A percentile compares a stretch with the other conserved stretches of the same genome.
Conservation (phyloP, 2,797 vertebrate genomes). For the Syndactyla subalaris region DNA sequence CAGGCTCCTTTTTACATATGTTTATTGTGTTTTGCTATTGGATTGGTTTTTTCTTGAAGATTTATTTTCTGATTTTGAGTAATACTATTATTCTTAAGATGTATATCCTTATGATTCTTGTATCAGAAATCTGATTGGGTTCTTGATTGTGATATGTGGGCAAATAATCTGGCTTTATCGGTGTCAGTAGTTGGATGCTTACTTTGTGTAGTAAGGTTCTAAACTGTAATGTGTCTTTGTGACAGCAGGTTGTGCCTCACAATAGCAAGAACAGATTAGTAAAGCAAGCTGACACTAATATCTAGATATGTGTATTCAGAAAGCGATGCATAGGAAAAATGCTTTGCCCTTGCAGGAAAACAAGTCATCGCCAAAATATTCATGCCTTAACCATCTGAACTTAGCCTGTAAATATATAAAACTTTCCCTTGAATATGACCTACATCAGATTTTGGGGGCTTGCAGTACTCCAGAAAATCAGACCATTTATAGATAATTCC, state of each 20-base stretch:
- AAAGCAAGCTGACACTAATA: neutral
- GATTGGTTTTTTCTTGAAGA: neutral
- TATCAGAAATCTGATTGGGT: neutral
- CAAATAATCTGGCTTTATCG: constrained; percentile 18
- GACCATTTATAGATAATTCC: neutral
- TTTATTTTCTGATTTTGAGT: neutral
- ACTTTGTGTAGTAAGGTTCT: neutral
- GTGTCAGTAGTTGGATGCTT: neutral
- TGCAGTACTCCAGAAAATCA: neutral
- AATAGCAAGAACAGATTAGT: neutral
- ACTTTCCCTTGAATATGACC: neutral
- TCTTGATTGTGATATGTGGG: constrained; percentile 12
- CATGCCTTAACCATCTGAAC: neutral
- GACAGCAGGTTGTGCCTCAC: neutral
- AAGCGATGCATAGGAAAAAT: neutral
- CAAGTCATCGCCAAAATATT: neutral
- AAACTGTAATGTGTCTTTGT: neutral
- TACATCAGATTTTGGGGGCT: neutral
- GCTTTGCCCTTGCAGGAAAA: neutral
- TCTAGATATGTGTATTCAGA: neutral
- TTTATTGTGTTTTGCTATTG: neutral
- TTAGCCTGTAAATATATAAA: neutral
- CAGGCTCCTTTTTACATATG: neutral
- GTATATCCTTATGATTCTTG: neutral
- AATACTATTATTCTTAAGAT: neutral